These are phyloP conservation scores for Ochlodes sylvanus DNA, from an alignment of 2,888 invertebrate species.

Conservation along the genomic window DNA sequence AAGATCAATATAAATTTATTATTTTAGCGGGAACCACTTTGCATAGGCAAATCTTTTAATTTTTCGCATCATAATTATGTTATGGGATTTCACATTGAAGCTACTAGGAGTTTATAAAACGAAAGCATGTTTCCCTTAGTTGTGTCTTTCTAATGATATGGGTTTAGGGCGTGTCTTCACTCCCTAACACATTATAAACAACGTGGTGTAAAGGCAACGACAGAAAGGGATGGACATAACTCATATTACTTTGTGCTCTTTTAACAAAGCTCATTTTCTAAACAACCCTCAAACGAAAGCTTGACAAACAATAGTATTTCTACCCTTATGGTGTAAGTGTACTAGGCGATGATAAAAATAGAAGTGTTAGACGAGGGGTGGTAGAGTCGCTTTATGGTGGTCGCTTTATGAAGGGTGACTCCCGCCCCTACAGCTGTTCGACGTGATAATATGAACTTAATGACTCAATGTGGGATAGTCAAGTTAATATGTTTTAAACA, in stretches of 20 bases:
- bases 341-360: constrained; percentile 71
- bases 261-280: constrained; percentile 1
- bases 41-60: background rate
- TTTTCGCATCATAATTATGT: background rate
- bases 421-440: background rate
- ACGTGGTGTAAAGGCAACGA: background rate
- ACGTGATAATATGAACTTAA: background rate
- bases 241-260: background rate
- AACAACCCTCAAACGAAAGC: constrained; percentile 42
- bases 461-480: too few relatives aligned
- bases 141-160: constrained; percentile 3
- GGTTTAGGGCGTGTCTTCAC: background rate
- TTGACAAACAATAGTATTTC: constrained; percentile 58
- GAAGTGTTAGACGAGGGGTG: constrained; percentile 48
- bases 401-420: constrained; percentile 7
- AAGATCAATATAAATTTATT: too few relatives aligned
- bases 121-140: constrained; percentile 26
- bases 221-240: constrained; percentile 7
- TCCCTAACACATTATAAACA: constrained; percentile 5
- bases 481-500: too few relatives aligned
- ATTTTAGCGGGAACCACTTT: background rate
- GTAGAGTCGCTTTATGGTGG: constrained; percentile 28
- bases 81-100: constrained; percentile 33
- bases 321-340: constrained; percentile 67
- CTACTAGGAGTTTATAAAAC: constrained; percentile 48